Conservation (phyloP, 1,140 invertebrate genomes). For the Potamilus streckersoni region DNA sequence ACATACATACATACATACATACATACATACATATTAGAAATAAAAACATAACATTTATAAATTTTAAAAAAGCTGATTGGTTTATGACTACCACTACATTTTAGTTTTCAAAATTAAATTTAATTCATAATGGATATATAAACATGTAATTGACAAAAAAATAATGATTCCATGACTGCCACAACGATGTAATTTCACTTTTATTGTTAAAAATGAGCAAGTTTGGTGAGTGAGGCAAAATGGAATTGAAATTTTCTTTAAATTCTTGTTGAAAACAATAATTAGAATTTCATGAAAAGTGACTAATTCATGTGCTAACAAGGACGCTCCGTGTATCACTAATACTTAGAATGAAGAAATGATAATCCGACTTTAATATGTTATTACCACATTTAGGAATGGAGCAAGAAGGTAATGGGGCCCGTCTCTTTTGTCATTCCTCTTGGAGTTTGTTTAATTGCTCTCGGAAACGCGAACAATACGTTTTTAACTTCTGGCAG, state of each 20-base stretch:
- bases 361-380: background rate
- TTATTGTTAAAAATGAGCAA: too few species aligned
- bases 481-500: conserved; percentile 45
- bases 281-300: background rate
- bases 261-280: background rate
- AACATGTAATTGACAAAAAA: too few species aligned
- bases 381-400: conserved; percentile 29
- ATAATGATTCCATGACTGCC: too few species aligned
- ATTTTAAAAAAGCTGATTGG: too few species aligned
- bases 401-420: conserved; percentile 34
- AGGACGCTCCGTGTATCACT: background rate
- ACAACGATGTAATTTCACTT: too few species aligned
- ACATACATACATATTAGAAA: too few species aligned
- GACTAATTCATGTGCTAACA: background rate
- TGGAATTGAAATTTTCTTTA: background rate
- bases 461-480: conserved; percentile 41
- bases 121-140: too few species aligned
- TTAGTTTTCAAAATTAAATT: too few species aligned
- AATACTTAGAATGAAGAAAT: background rate
- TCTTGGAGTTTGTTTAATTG: conserved; percentile 38
- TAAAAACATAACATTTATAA: too few species aligned
- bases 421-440: conserved; percentile 37
- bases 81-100: too few species aligned
- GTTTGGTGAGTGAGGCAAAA: background rate
- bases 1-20: too few species aligned